phyloP scores from a whole-genome alignment of 2,113 vertebrate genomes.

The Cebidichthys violaceus region DNA sequence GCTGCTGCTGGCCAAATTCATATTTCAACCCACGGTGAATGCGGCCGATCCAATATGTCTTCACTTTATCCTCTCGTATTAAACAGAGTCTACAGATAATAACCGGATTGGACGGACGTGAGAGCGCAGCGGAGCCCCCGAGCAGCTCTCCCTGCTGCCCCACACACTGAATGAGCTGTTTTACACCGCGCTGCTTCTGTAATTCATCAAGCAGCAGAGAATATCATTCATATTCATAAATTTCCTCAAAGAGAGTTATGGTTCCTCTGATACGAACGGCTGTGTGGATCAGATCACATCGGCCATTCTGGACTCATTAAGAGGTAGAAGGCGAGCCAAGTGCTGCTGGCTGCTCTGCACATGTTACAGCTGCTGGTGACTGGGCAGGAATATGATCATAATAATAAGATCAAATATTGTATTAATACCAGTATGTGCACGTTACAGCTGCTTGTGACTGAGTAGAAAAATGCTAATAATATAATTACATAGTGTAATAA shows the following conservation, averaged over 20 bases:
- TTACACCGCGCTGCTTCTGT: constrained; percentile 56
- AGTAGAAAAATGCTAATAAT: background rate
- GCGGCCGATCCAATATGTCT: constrained; percentile 53
- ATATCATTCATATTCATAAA: constrained; percentile 73
- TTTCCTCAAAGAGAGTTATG: constrained; percentile 65
- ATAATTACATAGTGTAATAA: background rate
- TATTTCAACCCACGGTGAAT: constrained; percentile 36
- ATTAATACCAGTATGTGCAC: background rate
- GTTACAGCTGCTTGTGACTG: background rate
- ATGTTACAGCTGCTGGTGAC: constrained; percentile 52
- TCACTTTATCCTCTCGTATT: constrained; percentile 55
- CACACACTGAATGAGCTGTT: constrained; percentile 43
- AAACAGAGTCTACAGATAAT: constrained; percentile 54
- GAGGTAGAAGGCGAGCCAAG: constrained; percentile 45
- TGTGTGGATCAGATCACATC: constrained; percentile 62
- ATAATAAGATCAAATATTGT: constrained; percentile 15
- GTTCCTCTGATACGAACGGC: constrained; percentile 55
- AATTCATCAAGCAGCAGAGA: constrained; percentile 62
- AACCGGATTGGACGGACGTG: constrained; percentile 32
- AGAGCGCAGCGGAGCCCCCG: background rate
- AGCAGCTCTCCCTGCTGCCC: constrained; percentile 11
- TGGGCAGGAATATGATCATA: constrained; percentile 14
- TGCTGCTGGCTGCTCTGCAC: constrained; percentile 58
- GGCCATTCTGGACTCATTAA: constrained; percentile 74
- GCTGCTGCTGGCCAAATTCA: constrained; percentile 40